These are phyloP conservation scores for Diplosoma virens DNA, from an alignment of 23 tunicate genomes.

Conservation along the genomic window DNA sequence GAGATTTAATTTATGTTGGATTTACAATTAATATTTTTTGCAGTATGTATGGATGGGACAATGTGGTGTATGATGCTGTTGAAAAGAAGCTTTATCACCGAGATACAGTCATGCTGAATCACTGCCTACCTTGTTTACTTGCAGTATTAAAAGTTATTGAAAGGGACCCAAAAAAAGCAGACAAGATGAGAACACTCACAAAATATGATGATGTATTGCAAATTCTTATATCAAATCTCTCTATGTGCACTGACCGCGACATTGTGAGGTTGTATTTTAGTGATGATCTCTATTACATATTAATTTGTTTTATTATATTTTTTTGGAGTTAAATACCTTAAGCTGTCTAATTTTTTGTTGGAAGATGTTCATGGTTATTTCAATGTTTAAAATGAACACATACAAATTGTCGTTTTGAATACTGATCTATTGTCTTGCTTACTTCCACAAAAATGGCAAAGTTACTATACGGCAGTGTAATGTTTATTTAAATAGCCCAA, in stretches of 20 bases:
- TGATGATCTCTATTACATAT: not conserved
- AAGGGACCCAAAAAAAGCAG: constrained; percentile 44
- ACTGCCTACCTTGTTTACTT: constrained; percentile 52
- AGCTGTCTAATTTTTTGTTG: not conserved
- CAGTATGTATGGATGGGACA: constrained; percentile 48
- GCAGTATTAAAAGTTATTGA: constrained; percentile 40
- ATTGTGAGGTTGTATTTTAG: constrained; percentile 35
- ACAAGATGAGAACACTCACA: constrained; percentile 28
- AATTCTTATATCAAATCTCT: constrained; percentile 32
- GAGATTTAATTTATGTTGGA: not conserved
- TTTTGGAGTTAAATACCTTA: not conserved
- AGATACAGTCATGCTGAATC: constrained; percentile 30
- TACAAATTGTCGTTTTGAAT: no score
- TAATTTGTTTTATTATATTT: not conserved
- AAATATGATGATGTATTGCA: constrained; percentile 56
- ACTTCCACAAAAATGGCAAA: no score
- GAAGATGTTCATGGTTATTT: no score
- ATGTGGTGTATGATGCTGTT: constrained; percentile 66
- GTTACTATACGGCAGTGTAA: no score
- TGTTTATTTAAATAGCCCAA: no score
- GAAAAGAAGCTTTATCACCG: constrained; percentile 35
- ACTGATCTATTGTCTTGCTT: no score
- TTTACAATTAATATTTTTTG: not conserved
- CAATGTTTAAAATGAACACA: no score
- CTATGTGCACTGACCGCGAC: constrained; percentile 12